Conservation (phyloP, 2,888 invertebrate genomes). For the Chydorus sphaericus region DNA sequence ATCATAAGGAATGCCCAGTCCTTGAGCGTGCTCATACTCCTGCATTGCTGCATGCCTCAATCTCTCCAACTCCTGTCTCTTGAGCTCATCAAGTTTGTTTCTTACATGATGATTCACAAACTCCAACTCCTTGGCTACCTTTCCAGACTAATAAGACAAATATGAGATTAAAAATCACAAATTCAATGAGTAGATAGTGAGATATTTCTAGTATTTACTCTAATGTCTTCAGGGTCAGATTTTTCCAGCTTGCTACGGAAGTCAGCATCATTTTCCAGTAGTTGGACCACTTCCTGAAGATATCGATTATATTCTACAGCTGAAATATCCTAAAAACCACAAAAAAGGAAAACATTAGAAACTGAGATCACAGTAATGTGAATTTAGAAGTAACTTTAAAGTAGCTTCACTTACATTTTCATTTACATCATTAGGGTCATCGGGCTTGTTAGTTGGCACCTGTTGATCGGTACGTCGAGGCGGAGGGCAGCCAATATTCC, state of each 20-base stretch:
- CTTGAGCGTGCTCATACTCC: conserved; percentile 37
- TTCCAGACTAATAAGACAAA: conserved; percentile 49
- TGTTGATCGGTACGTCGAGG: not conserved
- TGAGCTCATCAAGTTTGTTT: conserved; percentile 77
- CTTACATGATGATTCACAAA: conserved; percentile 78
- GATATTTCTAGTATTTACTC: conserved; percentile 37
- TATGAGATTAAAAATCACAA: not conserved
- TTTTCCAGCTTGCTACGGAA: conserved; percentile 67
- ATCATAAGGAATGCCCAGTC: conserved; percentile 9
- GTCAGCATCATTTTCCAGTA: conserved; percentile 72
- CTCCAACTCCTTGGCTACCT: conserved; percentile 78
- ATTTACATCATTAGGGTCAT: not conserved
- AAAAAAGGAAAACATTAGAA: not conserved
- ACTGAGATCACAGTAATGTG: not conserved
- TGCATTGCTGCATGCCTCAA: conserved; percentile 52
- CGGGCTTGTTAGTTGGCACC: not conserved
- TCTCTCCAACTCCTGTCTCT: conserved; percentile 71
- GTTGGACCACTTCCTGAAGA: conserved; percentile 73
- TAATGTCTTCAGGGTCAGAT: conserved; percentile 67
- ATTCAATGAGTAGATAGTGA: not conserved
- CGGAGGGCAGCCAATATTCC: not conserved
- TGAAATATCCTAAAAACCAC: conserved; percentile 20
- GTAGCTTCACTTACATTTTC: not conserved
- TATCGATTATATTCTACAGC: conserved; percentile 73
- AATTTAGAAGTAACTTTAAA: too few relatives aligned